phyloP scores from a whole-genome alignment of 2,113 vertebrate species.

The Urocitellus parryii region DNA sequence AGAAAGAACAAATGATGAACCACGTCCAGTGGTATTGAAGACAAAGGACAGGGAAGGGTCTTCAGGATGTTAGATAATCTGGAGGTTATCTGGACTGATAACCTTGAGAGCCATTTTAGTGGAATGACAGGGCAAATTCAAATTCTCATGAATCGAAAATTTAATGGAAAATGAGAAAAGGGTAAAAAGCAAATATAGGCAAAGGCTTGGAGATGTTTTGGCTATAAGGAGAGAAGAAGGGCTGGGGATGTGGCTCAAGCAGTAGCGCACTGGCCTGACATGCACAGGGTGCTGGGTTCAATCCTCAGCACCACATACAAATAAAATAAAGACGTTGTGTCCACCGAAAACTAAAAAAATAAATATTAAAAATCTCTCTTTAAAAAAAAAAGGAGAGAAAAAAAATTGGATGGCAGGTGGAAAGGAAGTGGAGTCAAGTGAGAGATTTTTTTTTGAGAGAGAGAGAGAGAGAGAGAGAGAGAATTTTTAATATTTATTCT shows the following conservation, averaged over 20 bases:
- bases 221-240: conserved; percentile 26
- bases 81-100: not conserved
- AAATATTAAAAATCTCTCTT: too few species aligned
- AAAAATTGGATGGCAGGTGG: not conserved
- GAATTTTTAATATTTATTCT: too few species aligned
- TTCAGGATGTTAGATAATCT: not conserved
- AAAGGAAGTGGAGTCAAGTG: not conserved
- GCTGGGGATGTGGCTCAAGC: too few species aligned
- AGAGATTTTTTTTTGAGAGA: too few species aligned
- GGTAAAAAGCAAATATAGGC: not conserved
- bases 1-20: conserved; percentile 7
- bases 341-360: too few species aligned
- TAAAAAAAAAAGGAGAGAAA: not conserved
- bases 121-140: not conserved
- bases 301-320: too few species aligned
- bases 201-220: not conserved
- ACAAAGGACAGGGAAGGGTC: not conserved
- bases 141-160: not conserved
- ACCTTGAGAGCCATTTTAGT: conserved; percentile 5
- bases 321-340: too few species aligned
- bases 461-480: too few species aligned
- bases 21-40: not conserved
- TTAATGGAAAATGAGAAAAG: conserved; percentile 17
- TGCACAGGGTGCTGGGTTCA: too few species aligned
- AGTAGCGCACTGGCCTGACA: too few species aligned